Evolutionary conservation across 2,113 vertebrate genomes (phyloP).

Genomic region (Ctenodactylus gundi): DNA sequence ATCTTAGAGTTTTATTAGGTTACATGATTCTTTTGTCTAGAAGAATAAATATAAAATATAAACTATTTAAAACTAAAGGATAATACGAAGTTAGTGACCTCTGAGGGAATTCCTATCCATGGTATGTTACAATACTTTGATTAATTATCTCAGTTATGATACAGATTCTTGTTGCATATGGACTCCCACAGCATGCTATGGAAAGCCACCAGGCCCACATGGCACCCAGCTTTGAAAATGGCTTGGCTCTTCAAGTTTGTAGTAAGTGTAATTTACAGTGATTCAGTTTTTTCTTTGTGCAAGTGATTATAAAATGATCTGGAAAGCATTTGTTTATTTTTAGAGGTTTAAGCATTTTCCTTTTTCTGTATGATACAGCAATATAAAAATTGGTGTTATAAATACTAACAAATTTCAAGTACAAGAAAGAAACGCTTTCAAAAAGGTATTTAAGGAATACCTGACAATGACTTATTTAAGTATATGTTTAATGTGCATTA

Average conservation of each 20-base stretch:
- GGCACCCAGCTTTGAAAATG: conserved; percentile 1
- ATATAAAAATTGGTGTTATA: neutral
- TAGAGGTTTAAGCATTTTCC: neutral
- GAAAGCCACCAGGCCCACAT: neutral
- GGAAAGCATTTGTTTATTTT: neutral
- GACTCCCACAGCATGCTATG: conserved; percentile 35
- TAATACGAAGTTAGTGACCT: neutral
- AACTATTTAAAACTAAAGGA: neutral
- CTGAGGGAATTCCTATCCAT: neutral
- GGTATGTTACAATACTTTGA: neutral
- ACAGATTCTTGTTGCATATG: conserved; percentile 20
- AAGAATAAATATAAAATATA: neutral
- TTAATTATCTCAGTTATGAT: conserved; percentile 20
- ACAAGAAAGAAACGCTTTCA: neutral
- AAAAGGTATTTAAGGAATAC: neutral
- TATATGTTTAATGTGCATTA: neutral
- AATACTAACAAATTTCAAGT: neutral
- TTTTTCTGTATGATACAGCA: neutral
- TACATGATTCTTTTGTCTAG: neutral
- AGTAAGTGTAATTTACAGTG: neutral
- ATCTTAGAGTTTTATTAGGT: neutral
- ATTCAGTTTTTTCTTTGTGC: conserved; percentile 12
- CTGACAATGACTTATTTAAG: neutral
- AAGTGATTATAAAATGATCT: neutral
- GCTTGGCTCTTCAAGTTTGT: neutral